phyloP scores from a whole-genome alignment of 1,140 invertebrate genomes.

The Eriosoma lanigerum region DNA sequence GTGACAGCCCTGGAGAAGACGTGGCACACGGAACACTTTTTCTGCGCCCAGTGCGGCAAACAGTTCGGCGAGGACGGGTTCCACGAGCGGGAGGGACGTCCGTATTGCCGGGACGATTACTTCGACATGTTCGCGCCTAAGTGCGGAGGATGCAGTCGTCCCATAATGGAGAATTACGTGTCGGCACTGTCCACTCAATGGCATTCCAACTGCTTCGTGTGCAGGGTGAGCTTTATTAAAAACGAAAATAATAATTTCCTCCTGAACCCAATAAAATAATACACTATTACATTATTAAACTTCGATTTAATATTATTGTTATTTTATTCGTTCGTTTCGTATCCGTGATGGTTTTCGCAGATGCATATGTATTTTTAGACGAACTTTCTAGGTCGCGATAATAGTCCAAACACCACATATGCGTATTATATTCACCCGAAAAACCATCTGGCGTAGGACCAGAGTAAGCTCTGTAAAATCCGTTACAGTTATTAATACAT shows the following conservation, averaged over 20 bases:
- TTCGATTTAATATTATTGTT: no score
- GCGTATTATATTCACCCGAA: constrained; percentile 18
- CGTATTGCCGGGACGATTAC: constrained; percentile 93
- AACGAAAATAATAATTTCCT: no score
- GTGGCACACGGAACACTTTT: constrained; percentile 99
- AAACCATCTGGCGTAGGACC: constrained; percentile 23
- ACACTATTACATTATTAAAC: no score
- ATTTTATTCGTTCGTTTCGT: no score
- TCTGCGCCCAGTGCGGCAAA: constrained; percentile 96
- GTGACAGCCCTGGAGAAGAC: constrained; percentile 97
- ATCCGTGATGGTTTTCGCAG: background rate
- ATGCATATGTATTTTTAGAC: constrained; percentile 35
- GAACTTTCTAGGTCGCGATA: constrained; percentile 12
- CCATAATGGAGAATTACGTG: constrained; percentile 99
- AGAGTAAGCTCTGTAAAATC: constrained; percentile 19
- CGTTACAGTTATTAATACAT: constrained; percentile 7
- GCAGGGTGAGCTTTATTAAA: constrained; percentile 83
- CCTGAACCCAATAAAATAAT: no score
- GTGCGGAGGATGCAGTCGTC: constrained; percentile 93
- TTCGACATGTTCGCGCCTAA: constrained; percentile 99
- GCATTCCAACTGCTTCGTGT: constrained; percentile 99
- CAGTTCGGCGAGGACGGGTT: constrained; percentile 96
- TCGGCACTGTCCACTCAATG: constrained; percentile 96
- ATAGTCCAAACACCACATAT: background rate
- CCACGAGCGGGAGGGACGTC: constrained; percentile 90